A percentile compares a stretch with the other conserved stretches of the same genome.
These are phyloP conservation scores for Cephalopholis sonnerati DNA, from an alignment of 2,113 vertebrate species.

Conservation along the genomic window DNA sequence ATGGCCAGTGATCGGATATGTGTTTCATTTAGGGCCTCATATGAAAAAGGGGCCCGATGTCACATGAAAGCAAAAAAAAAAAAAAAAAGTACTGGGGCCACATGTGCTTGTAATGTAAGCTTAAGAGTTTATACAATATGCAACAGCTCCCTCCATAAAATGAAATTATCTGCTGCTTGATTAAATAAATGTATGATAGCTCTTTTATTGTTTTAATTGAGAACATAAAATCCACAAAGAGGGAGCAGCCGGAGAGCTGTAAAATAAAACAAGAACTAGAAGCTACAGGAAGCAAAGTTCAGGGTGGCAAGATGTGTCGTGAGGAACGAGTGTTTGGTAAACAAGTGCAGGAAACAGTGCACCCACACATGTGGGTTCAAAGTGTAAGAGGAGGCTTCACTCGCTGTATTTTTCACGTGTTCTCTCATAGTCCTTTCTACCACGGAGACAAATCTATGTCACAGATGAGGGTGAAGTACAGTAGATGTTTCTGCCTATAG, in stretches of 20 bases:
- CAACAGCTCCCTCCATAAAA: conserved; percentile 26
- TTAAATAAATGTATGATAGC: conserved; percentile 22
- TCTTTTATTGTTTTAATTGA: conserved; percentile 19
- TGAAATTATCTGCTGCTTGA: conserved; percentile 25
- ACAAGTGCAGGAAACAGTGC: conserved; percentile 33
- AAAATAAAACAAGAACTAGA: not conserved
- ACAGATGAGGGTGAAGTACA: not conserved
- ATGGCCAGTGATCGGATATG: too few relatives aligned
- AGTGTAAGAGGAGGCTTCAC: not conserved
- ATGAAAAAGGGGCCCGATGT: too few relatives aligned
- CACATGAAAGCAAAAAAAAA: too few relatives aligned
- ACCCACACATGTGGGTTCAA: conserved; percentile 34
- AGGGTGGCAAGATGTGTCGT: not conserved
- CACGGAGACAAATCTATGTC: conserved; percentile 35
- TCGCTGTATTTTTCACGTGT: not conserved
- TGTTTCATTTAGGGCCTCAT: too few relatives aligned
- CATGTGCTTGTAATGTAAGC: too few relatives aligned
- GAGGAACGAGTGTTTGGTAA: conserved; percentile 15
- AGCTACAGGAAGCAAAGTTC: conserved; percentile 14
- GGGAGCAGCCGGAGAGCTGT: not conserved
- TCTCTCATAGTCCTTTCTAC: conserved; percentile 26
- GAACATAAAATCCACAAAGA: conserved; percentile 3
- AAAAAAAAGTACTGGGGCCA: too few relatives aligned
- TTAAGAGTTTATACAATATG: conserved; percentile 12
- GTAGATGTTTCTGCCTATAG: conserved; percentile 5